Conservation (phyloP, 2,797 vertebrate genomes). For the Carapus acus region DNA sequence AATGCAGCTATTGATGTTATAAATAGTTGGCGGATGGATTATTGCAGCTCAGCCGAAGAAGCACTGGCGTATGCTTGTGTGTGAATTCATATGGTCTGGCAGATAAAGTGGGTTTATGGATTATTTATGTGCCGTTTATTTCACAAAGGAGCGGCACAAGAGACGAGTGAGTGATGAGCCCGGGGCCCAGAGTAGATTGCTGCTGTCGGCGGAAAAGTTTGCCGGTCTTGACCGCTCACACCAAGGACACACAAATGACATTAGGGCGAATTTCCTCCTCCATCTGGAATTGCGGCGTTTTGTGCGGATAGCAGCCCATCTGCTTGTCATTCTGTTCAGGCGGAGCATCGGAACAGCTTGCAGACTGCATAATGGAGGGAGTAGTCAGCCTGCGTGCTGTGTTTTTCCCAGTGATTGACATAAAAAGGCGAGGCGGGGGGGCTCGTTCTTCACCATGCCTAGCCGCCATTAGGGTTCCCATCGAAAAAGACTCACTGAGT, state of each 20-base stretch:
- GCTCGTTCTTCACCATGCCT: no score
- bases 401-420: no score
- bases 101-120: no score
- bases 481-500: no score
- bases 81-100: no score
- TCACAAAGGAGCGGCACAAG: no score
- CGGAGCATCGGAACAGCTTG: slow-evolving; percentile 36
- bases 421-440: no score
- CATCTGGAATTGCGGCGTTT: slow-evolving; percentile 20
- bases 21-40: slow-evolving; percentile 31
- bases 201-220: slow-evolving; percentile 1
- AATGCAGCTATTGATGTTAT: slow-evolving; percentile 24
- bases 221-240: background rate
- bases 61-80: background rate
- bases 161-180: no score
- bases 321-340: slow-evolving; percentile 38
- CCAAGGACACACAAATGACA: slow-evolving; percentile 4
- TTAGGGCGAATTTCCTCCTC: slow-evolving; percentile 9
- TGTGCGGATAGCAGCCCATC: slow-evolving; percentile 26
- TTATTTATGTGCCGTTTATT: no score
- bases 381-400: slow-evolving; percentile 18
- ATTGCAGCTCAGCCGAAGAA: slow-evolving; percentile 17
- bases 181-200: no score
- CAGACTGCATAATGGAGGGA: slow-evolving; percentile 43
- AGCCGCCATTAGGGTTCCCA: no score